These are phyloP conservation scores for Macquaria ambigua DNA, from an alignment of 2,113 vertebrate genomes.

Conservation along the genomic window DNA sequence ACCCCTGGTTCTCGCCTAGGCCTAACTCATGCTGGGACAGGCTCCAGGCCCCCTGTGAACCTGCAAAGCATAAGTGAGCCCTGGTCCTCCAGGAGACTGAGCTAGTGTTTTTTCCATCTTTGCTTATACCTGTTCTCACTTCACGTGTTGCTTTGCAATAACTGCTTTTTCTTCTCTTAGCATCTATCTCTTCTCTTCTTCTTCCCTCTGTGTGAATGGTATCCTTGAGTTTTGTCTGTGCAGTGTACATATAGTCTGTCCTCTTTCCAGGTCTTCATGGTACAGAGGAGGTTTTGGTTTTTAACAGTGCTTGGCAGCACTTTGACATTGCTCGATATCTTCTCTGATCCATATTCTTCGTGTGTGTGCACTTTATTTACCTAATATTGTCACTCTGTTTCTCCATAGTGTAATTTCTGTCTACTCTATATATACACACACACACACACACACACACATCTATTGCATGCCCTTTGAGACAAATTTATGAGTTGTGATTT, in stretches of 20 bases:
- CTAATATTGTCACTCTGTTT: neutral
- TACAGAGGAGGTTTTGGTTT: neutral
- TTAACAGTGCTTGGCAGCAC: neutral
- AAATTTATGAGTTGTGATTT: too few relatives aligned
- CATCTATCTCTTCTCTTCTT: neutral
- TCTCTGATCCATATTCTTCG: neutral
- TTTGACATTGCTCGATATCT: neutral
- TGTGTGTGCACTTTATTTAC: neutral
- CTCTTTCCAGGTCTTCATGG: neutral
- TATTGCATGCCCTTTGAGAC: neutral
- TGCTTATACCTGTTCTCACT: neutral
- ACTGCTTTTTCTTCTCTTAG: neutral
- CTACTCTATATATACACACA: neutral
- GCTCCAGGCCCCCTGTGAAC: neutral
- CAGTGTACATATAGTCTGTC: too few relatives aligned
- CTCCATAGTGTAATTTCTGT: neutral
- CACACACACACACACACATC: neutral
- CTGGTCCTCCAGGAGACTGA: neutral
- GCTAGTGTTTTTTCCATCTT: neutral
- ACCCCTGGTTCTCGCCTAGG: neutral
- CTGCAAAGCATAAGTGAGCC: neutral
- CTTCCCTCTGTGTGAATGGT: neutral
- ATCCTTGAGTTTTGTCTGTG: neutral
- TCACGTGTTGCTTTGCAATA: neutral
- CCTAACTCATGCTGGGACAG: too few relatives aligned